These are phyloP conservation scores for Cyphomyrmex costatus DNA, from an alignment of 1,140 invertebrate genomes.

Conservation along the genomic window DNA sequence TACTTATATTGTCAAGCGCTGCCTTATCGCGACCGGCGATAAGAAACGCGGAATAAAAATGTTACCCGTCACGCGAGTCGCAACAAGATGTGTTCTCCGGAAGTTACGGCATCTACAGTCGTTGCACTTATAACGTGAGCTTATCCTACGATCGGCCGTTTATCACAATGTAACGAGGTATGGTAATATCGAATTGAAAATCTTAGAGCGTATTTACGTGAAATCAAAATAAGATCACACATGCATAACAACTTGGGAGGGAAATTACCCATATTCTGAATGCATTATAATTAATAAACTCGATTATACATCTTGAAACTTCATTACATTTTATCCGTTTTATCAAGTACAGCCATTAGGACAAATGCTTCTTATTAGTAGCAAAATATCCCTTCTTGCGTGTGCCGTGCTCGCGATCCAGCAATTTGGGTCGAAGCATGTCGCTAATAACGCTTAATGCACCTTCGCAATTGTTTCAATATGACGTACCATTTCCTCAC, in stretches of 20 bases:
- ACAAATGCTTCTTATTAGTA: conserved; percentile 61
- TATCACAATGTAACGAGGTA: conserved; percentile 18
- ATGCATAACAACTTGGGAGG: neutral
- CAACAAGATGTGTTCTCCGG: conserved; percentile 29
- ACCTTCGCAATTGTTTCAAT: conserved; percentile 29
- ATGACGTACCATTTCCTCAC: conserved; percentile 22
- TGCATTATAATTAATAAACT: conserved; percentile 45
- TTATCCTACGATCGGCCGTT: conserved; percentile 43
- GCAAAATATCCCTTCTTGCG: conserved; percentile 51
- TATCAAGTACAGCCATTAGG: conserved; percentile 48
- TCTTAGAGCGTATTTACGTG: conserved; percentile 14
- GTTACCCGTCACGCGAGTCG: conserved; percentile 33
- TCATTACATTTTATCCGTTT: conserved; percentile 34
- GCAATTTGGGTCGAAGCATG: conserved; percentile 48
- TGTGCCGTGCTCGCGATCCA: conserved; percentile 45
- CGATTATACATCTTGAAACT: conserved; percentile 39
- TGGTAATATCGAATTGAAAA: neutral
- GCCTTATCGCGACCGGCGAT: conserved; percentile 30
- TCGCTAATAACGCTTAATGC: conserved; percentile 50
- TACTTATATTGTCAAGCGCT: conserved; percentile 14
- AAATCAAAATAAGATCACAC: conserved; percentile 27
- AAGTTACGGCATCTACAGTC: conserved; percentile 35
- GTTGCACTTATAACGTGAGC: conserved; percentile 32
- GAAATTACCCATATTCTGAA: conserved; percentile 31
- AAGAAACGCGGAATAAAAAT: conserved; percentile 44